Base-by-base conservation (phyloP, 2,113 vertebrate species). In the Nesoenas mayeri region DNA sequence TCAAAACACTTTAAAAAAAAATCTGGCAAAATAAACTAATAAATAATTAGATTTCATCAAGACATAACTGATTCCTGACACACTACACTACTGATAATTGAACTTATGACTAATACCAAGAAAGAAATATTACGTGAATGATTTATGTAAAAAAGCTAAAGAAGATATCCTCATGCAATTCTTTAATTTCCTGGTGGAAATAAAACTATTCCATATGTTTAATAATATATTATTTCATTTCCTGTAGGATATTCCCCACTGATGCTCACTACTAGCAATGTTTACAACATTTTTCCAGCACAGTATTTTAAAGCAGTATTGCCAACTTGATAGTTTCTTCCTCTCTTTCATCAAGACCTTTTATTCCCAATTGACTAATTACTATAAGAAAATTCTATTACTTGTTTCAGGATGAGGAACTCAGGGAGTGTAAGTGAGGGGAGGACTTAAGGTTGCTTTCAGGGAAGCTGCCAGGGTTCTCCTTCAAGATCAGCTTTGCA, bases 161-260 rank as follows among this genome's bases (percentile, higher is more conserved):
- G 57, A 80, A 51, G 29, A 54, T n/a, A 48, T 38, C 65, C 57
- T 94, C 10, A 11, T 61, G 60, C 61, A 89, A 83, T 67, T 80
- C 38, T 74, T 75, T 74, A 38, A 87, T 84, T 92, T 95, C 79
- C 95, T 95, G 28, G 6, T 74, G 60, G 90, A 91, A 95, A 93
- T 90, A 74, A 94, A 88, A 86, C 32, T 80, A 92, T 91, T 92
- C 64, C 51, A 9, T 56, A 62, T 61, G 83, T 88, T 95, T 83
- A 96, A 92, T 95, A 92, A 94, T 92, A 89, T 22, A 94, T 95
- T 66, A 77, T 61, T 94, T 95, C 16, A 85, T 94, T 95, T 95
- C 87, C 84, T 73, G 5, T 48, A 44, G 70, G 70, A 65, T 69
- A 92, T 50, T 87, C 80, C 79, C 71, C 51, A 61, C 31, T 61